Percentiles rank a stretch among this genome's conserved stretches.
These are phyloP conservation scores for Alosa sapidissima DNA, from an alignment of 2,797 vertebrate species.

Conservation along the genomic window DNA sequence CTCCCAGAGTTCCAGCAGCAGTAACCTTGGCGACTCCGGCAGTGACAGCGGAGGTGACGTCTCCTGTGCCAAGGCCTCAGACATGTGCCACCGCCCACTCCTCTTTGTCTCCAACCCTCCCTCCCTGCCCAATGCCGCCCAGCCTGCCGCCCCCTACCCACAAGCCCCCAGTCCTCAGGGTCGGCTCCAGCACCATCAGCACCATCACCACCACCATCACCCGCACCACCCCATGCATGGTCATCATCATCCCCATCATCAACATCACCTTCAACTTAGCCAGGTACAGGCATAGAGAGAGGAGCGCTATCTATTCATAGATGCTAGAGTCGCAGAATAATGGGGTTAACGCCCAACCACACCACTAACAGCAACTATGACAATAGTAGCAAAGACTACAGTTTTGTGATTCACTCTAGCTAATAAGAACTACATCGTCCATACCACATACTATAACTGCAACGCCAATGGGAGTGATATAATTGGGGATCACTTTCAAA, in stretches of 20 bases:
- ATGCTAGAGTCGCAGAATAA: background rate
- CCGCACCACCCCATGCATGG: constrained; percentile 70
- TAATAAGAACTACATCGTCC: too few relatives aligned
- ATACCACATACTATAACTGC: too few relatives aligned
- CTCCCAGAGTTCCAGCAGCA: constrained; percentile 74
- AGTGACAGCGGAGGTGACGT: constrained; percentile 78
- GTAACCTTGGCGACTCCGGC: constrained; percentile 74
- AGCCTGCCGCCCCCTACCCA: constrained; percentile 64
- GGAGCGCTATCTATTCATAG: background rate
- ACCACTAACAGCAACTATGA: too few relatives aligned
- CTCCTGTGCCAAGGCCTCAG: constrained; percentile 68
- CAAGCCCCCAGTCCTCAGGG: constrained; percentile 74
- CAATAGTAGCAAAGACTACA: too few relatives aligned
- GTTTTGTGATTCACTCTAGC: too few relatives aligned
- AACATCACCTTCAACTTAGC: constrained; percentile 68
- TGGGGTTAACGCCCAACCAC: background rate
- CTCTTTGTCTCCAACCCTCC: constrained; percentile 70
- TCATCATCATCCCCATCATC: constrained; percentile 67
- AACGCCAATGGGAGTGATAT: too few relatives aligned
- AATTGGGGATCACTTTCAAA: too few relatives aligned
- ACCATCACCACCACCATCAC: constrained; percentile 74
- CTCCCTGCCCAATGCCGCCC: constrained; percentile 62
- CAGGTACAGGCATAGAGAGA: constrained; percentile 62
- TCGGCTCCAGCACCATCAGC: constrained; percentile 73
- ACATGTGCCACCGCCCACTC: constrained; percentile 74